Percentiles rank a stretch among this genome's conserved stretches.
phyloP scores from a whole-genome alignment of 2,888 invertebrate genomes.

The Boloria euphrosyne region DNA sequence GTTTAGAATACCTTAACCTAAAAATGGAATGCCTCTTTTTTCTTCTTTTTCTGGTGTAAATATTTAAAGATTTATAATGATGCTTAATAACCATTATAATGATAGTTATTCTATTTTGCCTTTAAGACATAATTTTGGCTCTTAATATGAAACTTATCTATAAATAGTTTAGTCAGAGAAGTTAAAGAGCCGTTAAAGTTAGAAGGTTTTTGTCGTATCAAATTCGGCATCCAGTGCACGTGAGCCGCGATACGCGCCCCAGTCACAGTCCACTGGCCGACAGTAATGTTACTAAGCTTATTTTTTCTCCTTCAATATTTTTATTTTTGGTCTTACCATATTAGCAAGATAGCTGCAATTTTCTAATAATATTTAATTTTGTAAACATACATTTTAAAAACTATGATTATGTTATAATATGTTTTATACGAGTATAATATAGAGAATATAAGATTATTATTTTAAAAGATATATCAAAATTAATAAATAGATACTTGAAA shows the following conservation, averaged over 20 bases:
- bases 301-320: constrained; percentile 46
- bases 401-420: too few species aligned
- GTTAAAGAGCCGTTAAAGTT: constrained; percentile 16
- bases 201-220: constrained; percentile 28
- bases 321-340: constrained; percentile 10
- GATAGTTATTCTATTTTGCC: background rate
- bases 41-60: too few species aligned
- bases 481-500: too few species aligned
- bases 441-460: too few species aligned
- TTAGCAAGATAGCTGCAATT: background rate
- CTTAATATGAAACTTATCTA: constrained; percentile 1
- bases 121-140: background rate
- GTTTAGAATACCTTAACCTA: too few species aligned
- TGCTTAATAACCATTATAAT: too few species aligned
- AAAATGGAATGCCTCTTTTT: too few species aligned
- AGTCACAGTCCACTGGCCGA: constrained; percentile 57
- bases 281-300: constrained; percentile 49
- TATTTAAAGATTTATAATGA: too few species aligned
- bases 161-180: constrained; percentile 7
- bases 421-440: too few species aligned
- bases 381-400: too few species aligned
- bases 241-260: constrained; percentile 33
- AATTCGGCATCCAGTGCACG: constrained; percentile 44
- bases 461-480: too few species aligned
- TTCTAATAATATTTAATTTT: too few species aligned